phyloP scores from a whole-genome alignment of 2,888 invertebrate species.

The Tenthredo notha region DNA sequence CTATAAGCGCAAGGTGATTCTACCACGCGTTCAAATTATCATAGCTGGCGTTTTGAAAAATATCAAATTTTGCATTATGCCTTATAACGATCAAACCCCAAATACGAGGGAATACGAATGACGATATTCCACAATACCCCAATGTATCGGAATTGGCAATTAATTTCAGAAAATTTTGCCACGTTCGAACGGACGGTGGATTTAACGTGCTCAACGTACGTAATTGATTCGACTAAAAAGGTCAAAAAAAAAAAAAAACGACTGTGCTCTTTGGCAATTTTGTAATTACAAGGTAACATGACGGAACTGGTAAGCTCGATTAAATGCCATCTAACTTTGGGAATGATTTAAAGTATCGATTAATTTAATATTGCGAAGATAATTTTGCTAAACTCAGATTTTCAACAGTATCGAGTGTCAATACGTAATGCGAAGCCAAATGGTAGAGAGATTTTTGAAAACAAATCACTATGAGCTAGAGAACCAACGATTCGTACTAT shows the following conservation, averaged over 20 bases:
- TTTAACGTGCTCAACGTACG: slow-evolving; percentile 29
- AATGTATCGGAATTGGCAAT: slow-evolving; percentile 29
- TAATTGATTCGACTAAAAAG: slow-evolving; percentile 9
- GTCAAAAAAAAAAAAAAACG: background rate
- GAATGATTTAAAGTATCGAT: background rate
- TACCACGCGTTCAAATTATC: background rate
- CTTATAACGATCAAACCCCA: background rate
- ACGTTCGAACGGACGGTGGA: background rate
- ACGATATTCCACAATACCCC: background rate
- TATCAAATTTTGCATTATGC: background rate
- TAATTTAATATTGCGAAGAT: no score
- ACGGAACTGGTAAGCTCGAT: background rate
- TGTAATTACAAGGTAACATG: background rate
- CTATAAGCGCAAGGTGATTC: background rate
- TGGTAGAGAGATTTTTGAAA: background rate
- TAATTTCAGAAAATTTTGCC: slow-evolving; percentile 15
- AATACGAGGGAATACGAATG: background rate
- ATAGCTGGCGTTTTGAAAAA: background rate
- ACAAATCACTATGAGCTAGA: background rate
- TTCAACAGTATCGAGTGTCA: background rate
- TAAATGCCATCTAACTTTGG: background rate
- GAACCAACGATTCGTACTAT: background rate
- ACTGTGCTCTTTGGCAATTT: background rate
- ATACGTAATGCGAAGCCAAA: background rate
- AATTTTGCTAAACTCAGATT: no score